Conservation (phyloP, 2,113 vertebrate species). For the Cyphomyrus plagiostoma region DNA sequence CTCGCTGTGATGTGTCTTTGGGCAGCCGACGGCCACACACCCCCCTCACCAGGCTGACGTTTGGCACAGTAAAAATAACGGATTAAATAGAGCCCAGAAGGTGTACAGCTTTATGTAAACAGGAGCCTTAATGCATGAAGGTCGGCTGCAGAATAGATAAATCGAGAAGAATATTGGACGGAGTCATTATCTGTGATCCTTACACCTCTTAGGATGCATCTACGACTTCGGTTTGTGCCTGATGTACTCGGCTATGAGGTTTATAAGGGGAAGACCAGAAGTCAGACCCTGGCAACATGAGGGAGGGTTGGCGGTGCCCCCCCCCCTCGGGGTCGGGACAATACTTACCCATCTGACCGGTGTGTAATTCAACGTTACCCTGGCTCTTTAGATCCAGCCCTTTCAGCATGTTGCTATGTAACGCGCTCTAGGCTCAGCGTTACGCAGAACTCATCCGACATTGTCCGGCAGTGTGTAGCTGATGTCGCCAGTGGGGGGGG, state of each 20-base stretch:
- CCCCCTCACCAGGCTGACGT: not conserved
- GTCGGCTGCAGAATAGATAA: not conserved
- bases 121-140: not conserved
- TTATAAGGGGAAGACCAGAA: not conserved
- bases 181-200: not conserved
- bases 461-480: slow-evolving; percentile 27
- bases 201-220: not conserved
- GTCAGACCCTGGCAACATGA: not conserved
- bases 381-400: slow-evolving; percentile 48
- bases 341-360: slow-evolving; percentile 45
- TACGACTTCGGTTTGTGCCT: not conserved
- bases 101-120: not conserved
- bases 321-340: slow-evolving; percentile 28
- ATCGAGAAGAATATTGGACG: not conserved
- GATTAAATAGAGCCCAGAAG: not conserved
- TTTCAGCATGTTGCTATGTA: slow-evolving; percentile 68
- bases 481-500: slow-evolving; percentile 21
- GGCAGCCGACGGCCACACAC: not conserved
- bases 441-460: slow-evolving; percentile 18
- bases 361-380: slow-evolving; percentile 60
- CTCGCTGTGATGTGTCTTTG: not conserved
- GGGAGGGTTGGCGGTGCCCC: slow-evolving; percentile 53
- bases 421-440: slow-evolving; percentile 51
- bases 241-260: not conserved
- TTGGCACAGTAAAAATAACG: not conserved